These are phyloP conservation scores for Phocoena phocoena DNA, from an alignment of 2,113 vertebrate genomes.

Conservation along the genomic window DNA sequence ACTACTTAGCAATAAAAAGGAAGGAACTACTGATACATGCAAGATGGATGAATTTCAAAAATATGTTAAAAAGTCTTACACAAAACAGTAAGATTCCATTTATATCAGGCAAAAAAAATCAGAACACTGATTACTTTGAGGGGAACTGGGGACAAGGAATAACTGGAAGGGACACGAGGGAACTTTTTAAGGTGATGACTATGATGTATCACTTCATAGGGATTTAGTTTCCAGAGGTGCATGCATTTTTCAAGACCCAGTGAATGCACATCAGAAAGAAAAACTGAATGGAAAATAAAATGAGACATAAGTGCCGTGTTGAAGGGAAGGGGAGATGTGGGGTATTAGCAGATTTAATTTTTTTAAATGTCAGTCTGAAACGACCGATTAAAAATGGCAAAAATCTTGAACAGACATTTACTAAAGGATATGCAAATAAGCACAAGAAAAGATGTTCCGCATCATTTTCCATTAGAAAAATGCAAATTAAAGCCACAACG, in stretches of 20 bases:
- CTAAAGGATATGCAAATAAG: neutral
- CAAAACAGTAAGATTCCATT: neutral
- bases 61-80: neutral
- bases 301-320: neutral
- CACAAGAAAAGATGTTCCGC: neutral
- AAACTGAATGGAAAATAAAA: neutral
- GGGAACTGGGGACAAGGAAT: neutral
- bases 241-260: neutral
- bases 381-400: neutral
- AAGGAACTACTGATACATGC: neutral
- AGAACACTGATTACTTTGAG: neutral
- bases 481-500: slow-evolving; percentile 18
- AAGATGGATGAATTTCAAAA: slow-evolving; percentile 1
- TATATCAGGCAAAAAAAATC: slow-evolving; percentile 16
- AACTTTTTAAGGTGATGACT: neutral
- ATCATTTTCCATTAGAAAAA: slow-evolving; percentile 20
- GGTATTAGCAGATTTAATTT: neutral
- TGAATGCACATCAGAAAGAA: slow-evolving; percentile 10
- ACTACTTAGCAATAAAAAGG: neutral
- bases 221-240: neutral
- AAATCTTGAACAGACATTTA: neutral
- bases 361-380: neutral
- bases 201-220: neutral
- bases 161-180: neutral
- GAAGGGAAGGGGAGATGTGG: neutral